phyloP scores from a whole-genome alignment of 2,797 vertebrate species.

The Epinephelus coioides region DNA sequence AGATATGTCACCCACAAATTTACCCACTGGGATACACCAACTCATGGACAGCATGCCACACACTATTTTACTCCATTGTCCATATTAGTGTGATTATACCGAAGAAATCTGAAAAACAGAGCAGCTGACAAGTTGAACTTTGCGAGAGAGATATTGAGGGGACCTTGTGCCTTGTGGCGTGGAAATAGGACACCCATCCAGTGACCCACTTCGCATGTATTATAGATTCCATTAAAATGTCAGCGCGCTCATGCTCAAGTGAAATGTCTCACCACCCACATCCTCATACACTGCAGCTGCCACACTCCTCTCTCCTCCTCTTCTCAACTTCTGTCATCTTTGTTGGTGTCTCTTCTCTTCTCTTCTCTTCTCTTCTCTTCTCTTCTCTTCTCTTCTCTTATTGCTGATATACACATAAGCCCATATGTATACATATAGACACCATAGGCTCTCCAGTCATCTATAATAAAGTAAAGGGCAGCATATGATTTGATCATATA shows the following conservation, averaged over 20 bases:
- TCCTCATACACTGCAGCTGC: constrained; percentile 59
- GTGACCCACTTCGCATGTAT: constrained; percentile 74
- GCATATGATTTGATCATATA: background rate
- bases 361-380: background rate
- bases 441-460: background rate
- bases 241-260: constrained; percentile 65
- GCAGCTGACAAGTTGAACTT: constrained; percentile 36
- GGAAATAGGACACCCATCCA: constrained; percentile 68
- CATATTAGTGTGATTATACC: constrained; percentile 16
- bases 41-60: background rate
- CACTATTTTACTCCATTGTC: background rate
- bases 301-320: constrained; percentile 44
- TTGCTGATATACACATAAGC: background rate
- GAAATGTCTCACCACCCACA: constrained; percentile 72
- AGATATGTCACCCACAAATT: background rate
- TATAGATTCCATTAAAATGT: constrained; percentile 82
- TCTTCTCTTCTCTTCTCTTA: background rate
- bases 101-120: background rate
- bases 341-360: background rate
- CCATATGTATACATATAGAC: background rate
- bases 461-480: constrained; percentile 3
- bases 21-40: background rate
- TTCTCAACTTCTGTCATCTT: constrained; percentile 44
- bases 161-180: constrained; percentile 42
- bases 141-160: constrained; percentile 36